Evolutionary conservation across 2,113 vertebrate genomes (phyloP).

Genomic region (Elgaria multicarinata): DNA sequence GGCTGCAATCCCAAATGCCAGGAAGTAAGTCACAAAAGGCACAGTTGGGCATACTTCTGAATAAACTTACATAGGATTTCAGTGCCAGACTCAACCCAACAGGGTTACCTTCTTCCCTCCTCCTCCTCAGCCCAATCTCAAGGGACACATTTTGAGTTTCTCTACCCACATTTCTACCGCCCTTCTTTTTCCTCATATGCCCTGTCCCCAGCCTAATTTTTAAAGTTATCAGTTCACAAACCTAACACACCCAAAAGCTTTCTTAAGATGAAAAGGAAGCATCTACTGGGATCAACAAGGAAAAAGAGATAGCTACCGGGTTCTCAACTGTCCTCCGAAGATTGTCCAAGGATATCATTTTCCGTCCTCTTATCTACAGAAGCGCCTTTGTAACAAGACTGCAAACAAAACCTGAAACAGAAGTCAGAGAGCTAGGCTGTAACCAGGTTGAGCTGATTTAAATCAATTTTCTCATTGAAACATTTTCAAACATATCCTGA

Average conservation of each 20-base stretch:
- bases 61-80: background rate
- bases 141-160: background rate
- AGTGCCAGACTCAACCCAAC: background rate
- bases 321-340: slow-evolving; percentile 58
- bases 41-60: background rate
- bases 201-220: background rate
- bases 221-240: background rate
- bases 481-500: no score
- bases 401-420: slow-evolving; percentile 3
- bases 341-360: slow-evolving; percentile 69
- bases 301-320: slow-evolving; percentile 70
- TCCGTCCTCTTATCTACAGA: slow-evolving; percentile 46
- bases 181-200: background rate
- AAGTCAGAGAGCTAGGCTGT: background rate
- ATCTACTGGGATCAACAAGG: background rate
- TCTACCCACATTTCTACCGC: background rate
- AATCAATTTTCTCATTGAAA: no score
- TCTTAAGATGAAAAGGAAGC: background rate
- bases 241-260: background rate
- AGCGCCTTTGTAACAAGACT: background rate
- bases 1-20: slow-evolving; percentile 18
- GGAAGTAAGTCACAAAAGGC: background rate
- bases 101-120: background rate
- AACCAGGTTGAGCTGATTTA: no score
- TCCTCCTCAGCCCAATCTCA: slow-evolving; percentile 11